Conservation (phyloP, 2,797 vertebrate species). For the Lepilemur ruficaudatus region DNA sequence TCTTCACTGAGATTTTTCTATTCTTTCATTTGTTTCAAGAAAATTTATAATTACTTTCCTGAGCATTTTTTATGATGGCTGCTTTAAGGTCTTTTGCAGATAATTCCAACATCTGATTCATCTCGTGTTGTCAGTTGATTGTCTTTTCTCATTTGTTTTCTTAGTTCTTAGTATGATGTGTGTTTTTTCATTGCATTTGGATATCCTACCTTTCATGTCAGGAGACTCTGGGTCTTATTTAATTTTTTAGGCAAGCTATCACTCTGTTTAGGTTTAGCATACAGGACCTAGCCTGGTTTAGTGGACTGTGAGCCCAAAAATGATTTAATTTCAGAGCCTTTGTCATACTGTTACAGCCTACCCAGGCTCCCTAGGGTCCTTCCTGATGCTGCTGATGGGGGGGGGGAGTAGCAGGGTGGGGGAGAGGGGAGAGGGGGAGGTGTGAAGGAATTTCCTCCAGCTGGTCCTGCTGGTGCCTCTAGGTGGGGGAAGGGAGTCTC, state of each 20-base stretch:
- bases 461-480: neutral
- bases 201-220: neutral
- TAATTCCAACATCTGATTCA: neutral
- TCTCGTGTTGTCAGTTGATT: neutral
- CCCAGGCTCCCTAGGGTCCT: neutral
- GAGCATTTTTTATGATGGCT: neutral
- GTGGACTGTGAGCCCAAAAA: neutral
- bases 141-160: neutral
- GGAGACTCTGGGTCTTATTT: neutral
- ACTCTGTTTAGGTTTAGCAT: neutral
- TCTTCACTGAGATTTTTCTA: neutral
- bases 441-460: neutral
- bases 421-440: no score
- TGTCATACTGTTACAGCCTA: no score
- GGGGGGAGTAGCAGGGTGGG: no score
- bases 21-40: neutral
- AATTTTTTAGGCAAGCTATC: neutral
- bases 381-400: neutral
- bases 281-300: neutral
- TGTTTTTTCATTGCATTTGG: neutral
- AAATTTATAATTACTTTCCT: neutral
- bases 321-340: neutral
- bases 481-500: neutral
- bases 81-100: neutral
- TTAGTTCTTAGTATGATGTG: neutral